A percentile compares a stretch with the other conserved stretches of the same genome.
These are phyloP conservation scores for Chrysemys picta DNA, from an alignment of 2,113 vertebrate species.

Conservation along the genomic window DNA sequence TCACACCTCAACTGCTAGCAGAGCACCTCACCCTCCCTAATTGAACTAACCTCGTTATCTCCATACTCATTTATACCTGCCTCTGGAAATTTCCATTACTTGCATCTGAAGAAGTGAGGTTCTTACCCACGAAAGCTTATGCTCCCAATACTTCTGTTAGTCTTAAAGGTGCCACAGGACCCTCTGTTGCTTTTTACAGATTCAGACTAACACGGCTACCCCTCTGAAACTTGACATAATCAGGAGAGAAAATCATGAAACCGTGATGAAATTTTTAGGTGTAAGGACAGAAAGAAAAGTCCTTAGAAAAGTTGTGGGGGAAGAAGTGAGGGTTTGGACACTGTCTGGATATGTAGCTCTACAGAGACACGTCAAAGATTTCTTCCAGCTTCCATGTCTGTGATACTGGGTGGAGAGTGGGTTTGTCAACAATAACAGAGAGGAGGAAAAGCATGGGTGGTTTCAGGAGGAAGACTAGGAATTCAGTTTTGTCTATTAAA, in stretches of 20 bases:
- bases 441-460: not conserved
- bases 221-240: not conserved
- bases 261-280: rapidly evolving
- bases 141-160: too few species aligned
- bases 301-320: rapidly evolving
- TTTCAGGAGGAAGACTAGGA: not conserved
- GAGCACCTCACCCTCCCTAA: too few species aligned
- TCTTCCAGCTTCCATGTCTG: not conserved
- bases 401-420: not conserved
- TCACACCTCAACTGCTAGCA: too few species aligned
- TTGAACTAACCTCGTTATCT: too few species aligned
- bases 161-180: too few species aligned
- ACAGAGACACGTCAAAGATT: not conserved
- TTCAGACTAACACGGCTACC: too few species aligned
- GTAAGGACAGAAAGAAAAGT: not conserved
- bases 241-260: not conserved
- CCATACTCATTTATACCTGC: too few species aligned
- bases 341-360: rapidly evolving
- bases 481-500: not conserved
- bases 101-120: too few species aligned
- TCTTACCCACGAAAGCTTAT: too few species aligned
- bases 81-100: too few species aligned
- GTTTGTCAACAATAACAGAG: not conserved
- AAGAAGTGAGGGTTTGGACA: not conserved
- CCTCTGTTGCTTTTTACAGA: too few species aligned